Conservation (phyloP, 2,888 invertebrate species). For the Gisinianus flammeolus region DNA sequence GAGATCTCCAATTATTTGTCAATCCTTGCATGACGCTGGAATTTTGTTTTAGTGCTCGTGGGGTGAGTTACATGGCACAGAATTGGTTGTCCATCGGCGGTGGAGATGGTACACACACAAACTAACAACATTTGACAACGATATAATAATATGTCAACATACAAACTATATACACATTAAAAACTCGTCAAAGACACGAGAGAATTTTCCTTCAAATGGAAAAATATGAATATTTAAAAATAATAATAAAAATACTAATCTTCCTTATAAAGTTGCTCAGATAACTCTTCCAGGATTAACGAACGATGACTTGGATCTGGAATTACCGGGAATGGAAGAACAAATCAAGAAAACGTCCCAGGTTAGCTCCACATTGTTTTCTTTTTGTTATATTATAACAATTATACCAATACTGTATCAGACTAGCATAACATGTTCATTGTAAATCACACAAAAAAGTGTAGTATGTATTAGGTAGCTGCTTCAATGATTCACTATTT, state of each 20-base stretch:
- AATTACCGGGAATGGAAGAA: not conserved
- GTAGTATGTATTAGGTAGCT: too few species aligned
- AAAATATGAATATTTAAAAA: too few species aligned
- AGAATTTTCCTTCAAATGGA: too few species aligned
- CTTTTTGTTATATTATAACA: not conserved
- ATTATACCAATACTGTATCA: too few species aligned
- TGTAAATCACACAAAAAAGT: too few species aligned
- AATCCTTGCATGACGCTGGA: slow-evolving; percentile 37
- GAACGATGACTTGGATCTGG: not conserved
- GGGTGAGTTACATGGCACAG: slow-evolving; percentile 30
- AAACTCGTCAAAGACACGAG: too few species aligned
- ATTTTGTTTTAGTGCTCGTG: slow-evolving; percentile 2
- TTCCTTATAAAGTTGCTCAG: not conserved
- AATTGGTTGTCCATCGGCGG: slow-evolving; percentile 10
- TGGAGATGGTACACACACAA: too few species aligned
- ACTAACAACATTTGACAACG: too few species aligned
- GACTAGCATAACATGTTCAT: not conserved
- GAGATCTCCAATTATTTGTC: slow-evolving; percentile 18
- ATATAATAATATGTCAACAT: too few species aligned
- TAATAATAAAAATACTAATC: too few species aligned
- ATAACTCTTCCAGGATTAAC: slow-evolving; percentile 12
- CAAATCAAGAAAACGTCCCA: not conserved
- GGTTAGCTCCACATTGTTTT: not conserved
- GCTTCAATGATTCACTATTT: too few species aligned
- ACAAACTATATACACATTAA: too few species aligned